Base-by-base conservation (phyloP, 1,140 invertebrate genomes). In the Chionoecetes opilio region DNA sequence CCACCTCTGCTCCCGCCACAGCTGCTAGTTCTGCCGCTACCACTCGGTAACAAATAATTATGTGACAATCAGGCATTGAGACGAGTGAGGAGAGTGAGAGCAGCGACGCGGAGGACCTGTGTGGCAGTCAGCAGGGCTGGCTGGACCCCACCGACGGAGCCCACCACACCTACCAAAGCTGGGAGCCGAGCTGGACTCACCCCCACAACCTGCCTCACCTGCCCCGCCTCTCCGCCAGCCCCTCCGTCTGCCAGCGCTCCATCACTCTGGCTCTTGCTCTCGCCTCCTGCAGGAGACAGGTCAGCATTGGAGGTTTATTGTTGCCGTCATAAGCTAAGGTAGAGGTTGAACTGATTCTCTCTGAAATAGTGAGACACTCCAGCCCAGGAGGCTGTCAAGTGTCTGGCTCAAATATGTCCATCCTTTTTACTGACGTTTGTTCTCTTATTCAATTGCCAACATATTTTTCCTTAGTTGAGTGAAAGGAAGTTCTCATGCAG, bases 31-130 rank as follows among this genome's bases (percentile, higher is more conserved):
- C n/a, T n/a, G n/a, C n/a, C n/a, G n/a, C n/a, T n/a, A n/a, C 32
- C 32, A 90, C 34, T 90, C 5, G 32, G 9, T 3, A 0, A 2
- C 29, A 14, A 0, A 35, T 32, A 53, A 53, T 17, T 53, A 9
- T 53, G 46, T 93, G 38, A 29, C 46, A 37, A 32, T 32, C 17
- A 95, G 94, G 94, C 85, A 85, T 95, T 92, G 94, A 95, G 94
- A 95, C 90, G 82, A 95, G 94, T 85, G 94, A 95, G 94, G 94
- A 95, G 94, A 95, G 94, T 95, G 94, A 95, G 82, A 63, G 90
- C 94, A 95, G 94, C 41, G 94, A 95, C 46, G 87, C 35, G 17
- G 94, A 95, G 37, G 94, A 95, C 34, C 82, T 95, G 89, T 95
- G 94, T 92, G 94, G 94, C 21, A 95, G 90, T 92, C 94, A 95